Evolutionary conservation across 2,888 invertebrate species (phyloP), one percentile per base, ranked within the genome.

Genomic region (Eristalis tenax): DNA sequence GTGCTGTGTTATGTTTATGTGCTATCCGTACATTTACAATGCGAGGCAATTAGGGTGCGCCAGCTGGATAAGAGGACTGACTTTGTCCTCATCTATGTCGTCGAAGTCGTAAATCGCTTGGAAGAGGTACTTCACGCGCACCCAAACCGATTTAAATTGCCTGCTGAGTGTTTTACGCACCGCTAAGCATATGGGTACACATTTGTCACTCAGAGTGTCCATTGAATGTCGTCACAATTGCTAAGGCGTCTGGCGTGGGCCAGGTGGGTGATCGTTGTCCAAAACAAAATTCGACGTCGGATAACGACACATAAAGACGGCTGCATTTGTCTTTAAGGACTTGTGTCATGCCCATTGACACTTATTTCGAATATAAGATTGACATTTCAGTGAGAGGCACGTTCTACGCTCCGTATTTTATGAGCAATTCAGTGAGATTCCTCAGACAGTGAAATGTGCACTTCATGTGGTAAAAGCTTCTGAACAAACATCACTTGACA

Each of bases 41-140:
- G 74, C n/a, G 74, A 26, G 64, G 63, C 80, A 81, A 81, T 75
- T 76, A 81, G 18, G 43, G 59, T 71, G 40, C 28, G 57, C 71
- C 79, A 71, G 57, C 71, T 79, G 57, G 18, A 26, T 43, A 32
- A 32, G 23, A 61, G 35, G 43, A 43, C 57, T 59, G 73, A 59
- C 23, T 59, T 59, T 18, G 59, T 23, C 5, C 26, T 23, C 59
- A 10, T 38, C 38, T 4, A 38, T 13, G 1, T 23, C 50, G 66
- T n/a, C 23, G 43, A 10, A 22, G n/a, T 80, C 61, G 73, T 63
- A 73, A 61, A 68, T 68, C 50, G 57, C 23, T 18, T 43, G 11
- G 43, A 18, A 59, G 35, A 18, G 35, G 50, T 43, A 28, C 56
- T 50, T 35, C 32, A 68, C 38, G 59, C 63, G 50, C 43, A 50